Evolutionary conservation across 2,888 invertebrate species (phyloP), one percentile per base, ranked within the genome.

Genomic region (Dasypogon diadema): DNA sequence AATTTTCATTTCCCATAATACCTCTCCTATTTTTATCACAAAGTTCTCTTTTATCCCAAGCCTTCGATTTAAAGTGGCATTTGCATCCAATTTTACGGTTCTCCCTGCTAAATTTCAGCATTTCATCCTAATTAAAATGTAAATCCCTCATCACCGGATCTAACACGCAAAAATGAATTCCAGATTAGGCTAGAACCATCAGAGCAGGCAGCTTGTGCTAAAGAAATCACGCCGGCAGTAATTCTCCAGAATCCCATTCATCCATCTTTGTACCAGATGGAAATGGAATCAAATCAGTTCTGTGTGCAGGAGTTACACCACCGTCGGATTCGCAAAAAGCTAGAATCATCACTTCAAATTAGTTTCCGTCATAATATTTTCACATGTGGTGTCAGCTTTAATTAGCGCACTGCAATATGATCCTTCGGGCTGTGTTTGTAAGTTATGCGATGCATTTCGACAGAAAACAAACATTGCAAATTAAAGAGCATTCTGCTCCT

Each of bases 301-400:
- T 42, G n/a, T 42, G 42, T n/a, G 12, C 42, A 12, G 42, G 0
- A 12, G 12, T 2, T 12, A 6, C 42, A 12, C 6, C 12, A n/a
- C 42, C n/a, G 12, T 0, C 42, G 2, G 42, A 42, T 42, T 42
- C 42, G n/a, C n/a, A 42, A 60, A 60, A 60, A 60, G 60, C 12
- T 16, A 60, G 37, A 60, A 60, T 60, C 37, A 37, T 60, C 60
- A 12, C 60, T 60, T 60, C 21, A 30, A 60, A 60, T 60, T 60
- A 60, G 60, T 60, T 60, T 37, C 58, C 21, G 60, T 60, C 60
- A 60, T 60, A 60, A 60, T 60, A 60, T 60, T 60, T 60, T 55
- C 55, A 46, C 63, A 73, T 73, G 26, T 73, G 70, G 55, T 76
- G 76, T 73, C 48, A 56, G 63, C 37, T 54, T 58, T 76, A 76